A percentile compares a stretch with the other conserved stretches of the same genome.
phyloP scores from a whole-genome alignment of 2,888 invertebrate species.

The Bibio marci region DNA sequence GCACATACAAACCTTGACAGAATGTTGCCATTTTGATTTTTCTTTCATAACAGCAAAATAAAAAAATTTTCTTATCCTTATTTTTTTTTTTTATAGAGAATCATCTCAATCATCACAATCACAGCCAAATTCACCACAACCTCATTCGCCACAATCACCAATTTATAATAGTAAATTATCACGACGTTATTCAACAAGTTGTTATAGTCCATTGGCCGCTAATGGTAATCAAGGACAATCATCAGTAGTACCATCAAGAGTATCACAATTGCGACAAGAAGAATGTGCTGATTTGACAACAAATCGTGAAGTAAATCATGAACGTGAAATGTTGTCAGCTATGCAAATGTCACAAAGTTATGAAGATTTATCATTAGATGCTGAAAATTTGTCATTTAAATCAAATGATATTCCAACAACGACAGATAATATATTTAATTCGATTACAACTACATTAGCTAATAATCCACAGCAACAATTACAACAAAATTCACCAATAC shows the following conservation, averaged over 20 bases:
- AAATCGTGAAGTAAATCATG: conserved; percentile 79
- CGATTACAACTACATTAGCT: conserved; percentile 29
- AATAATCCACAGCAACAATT: conserved; percentile 32
- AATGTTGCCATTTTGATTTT: too few species aligned
- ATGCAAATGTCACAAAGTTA: conserved; percentile 92
- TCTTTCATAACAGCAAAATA: too few species aligned
- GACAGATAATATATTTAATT: conserved; percentile 31
- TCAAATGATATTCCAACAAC: conserved; percentile 29
- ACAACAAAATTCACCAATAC: not conserved
- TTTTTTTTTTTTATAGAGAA: too few species aligned
- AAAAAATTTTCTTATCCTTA: too few species aligned
- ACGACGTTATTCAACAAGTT: too few species aligned
- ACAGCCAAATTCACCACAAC: too few species aligned
- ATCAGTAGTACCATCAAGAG: conserved; percentile 42
- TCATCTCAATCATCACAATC: too few species aligned
- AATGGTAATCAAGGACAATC: too few species aligned
- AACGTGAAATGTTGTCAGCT: conserved; percentile 76
- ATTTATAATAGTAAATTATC: too few species aligned
- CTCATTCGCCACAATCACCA: too few species aligned
- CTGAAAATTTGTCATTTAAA: conserved; percentile 40
- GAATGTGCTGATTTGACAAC: conserved; percentile 71
- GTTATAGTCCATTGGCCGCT: too few species aligned
- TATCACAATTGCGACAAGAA: conserved; percentile 76
- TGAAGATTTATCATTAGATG: conserved; percentile 72
- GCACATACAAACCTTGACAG: too few species aligned